phyloP scores from a whole-genome alignment of 2,797 vertebrate species.

The Aeoliscus strigatus region DNA sequence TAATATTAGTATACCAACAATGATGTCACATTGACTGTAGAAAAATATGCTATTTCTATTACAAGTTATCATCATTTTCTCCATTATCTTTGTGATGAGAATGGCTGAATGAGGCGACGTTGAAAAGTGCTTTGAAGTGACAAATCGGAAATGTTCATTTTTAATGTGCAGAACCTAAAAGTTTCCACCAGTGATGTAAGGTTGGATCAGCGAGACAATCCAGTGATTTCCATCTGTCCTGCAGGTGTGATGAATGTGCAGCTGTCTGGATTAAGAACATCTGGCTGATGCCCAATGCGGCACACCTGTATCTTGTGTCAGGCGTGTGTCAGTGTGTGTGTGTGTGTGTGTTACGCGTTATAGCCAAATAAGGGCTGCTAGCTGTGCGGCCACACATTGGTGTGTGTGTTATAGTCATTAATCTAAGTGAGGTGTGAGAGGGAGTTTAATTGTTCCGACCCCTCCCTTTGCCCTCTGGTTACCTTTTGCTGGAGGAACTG shows the following conservation, averaged over 20 bases:
- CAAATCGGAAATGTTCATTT: too few species aligned
- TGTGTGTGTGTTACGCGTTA: slow-evolving; percentile 14
- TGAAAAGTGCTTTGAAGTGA: too few species aligned
- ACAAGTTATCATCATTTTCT: too few species aligned
- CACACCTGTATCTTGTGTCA: slow-evolving; percentile 44
- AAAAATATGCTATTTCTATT: too few species aligned
- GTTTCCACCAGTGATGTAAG: slow-evolving; percentile 8
- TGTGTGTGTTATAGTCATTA: slow-evolving; percentile 38
- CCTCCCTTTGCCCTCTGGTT: slow-evolving; percentile 24
- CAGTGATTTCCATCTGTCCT: slow-evolving; percentile 2
- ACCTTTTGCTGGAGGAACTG: slow-evolving; percentile 19
- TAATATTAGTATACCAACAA: too few species aligned
- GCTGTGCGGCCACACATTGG: slow-evolving; percentile 2
- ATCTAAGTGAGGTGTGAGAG: slow-evolving; percentile 30
- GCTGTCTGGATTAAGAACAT: slow-evolving; percentile 26
- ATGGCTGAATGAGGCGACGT: too few species aligned
- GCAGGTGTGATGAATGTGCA: slow-evolving; percentile 29
- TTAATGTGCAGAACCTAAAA: too few species aligned
- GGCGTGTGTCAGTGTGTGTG: slow-evolving; percentile 33
- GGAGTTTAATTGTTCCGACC: slow-evolving; percentile 22
- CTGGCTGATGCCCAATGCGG: slow-evolving; percentile 3
- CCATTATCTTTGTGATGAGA: too few species aligned
- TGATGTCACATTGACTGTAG: too few species aligned
- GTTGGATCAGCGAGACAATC: slow-evolving; percentile 10
- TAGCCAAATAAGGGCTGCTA: slow-evolving; percentile 34